phyloP scores from a whole-genome alignment of 1,140 invertebrate genomes.

The Drosophila chauvacae region DNA sequence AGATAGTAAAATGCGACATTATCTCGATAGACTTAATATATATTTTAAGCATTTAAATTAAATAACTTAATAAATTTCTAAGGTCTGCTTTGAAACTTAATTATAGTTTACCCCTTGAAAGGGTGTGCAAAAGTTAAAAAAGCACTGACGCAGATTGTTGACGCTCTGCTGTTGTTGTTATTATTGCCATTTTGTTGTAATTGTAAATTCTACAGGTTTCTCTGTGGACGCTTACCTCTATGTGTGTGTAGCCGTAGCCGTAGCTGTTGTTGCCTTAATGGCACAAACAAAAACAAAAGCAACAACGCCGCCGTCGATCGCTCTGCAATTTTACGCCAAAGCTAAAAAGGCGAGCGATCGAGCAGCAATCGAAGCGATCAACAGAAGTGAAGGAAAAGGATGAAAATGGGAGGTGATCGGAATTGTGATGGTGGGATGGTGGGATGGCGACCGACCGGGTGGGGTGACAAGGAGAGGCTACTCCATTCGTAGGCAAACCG shows the following conservation, averaged over 20 bases:
- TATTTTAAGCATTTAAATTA: not conserved
- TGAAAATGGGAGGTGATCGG: conserved; percentile 19
- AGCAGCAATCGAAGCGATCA: conserved; percentile 66
- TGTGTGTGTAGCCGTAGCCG: conserved; percentile 9
- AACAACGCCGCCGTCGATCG: conserved; percentile 35
- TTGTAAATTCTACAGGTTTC: conserved; percentile 82
- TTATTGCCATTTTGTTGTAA: conserved; percentile 58
- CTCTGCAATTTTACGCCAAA: conserved; percentile 77
- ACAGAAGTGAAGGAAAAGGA: conserved; percentile 36
- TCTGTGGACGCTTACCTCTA: conserved; percentile 11
- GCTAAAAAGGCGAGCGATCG: conserved; percentile 77
- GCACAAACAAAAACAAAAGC: conserved; percentile 44
- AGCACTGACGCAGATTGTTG: conserved; percentile 68
- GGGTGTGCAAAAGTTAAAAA: conserved; percentile 22
- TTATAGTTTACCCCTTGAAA: not conserved
- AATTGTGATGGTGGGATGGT: conserved; percentile 6
- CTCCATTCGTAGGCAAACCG: conserved; percentile 50
- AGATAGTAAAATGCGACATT: no score
- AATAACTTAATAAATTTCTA: not conserved
- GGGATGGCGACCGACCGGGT: not conserved
- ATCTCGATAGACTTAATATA: not conserved
- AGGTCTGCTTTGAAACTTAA: not conserved
- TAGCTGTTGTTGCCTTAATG: conserved; percentile 75
- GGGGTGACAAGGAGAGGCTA: conserved; percentile 36
- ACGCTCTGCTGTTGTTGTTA: conserved; percentile 35